phyloP scores from a whole-genome alignment of 2,113 vertebrate species.

The Meriones unguiculatus region DNA sequence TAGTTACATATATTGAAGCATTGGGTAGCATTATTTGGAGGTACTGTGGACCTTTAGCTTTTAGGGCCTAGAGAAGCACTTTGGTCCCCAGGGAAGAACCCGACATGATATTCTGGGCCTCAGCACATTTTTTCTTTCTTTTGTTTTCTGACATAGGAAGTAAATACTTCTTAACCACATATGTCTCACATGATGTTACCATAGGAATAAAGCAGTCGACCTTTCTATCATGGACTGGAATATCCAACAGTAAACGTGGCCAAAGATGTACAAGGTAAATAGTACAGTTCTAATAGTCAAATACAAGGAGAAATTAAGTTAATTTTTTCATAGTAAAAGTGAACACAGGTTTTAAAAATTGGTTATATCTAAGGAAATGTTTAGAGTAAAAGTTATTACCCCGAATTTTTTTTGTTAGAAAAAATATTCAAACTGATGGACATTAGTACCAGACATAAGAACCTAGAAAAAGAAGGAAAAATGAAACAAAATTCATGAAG shows the following conservation, averaged over 20 bases:
- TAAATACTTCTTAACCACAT: not conserved
- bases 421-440: not conserved
- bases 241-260: not conserved
- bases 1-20: not conserved
- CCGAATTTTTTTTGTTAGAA: not conserved
- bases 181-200: not conserved
- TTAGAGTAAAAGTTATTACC: not conserved
- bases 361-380: not conserved
- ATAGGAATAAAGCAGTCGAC: not conserved
- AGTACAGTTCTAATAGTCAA: not conserved
- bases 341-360: not conserved
- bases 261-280: not conserved
- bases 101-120: not conserved
- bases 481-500: not conserved
- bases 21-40: not conserved
- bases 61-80: not conserved
- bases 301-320: not conserved
- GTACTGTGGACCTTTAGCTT: not conserved
- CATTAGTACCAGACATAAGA: not conserved
- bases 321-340: not conserved
- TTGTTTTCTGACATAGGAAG: not conserved
- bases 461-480: not conserved
- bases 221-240: not conserved
- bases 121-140: not conserved
- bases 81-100: not conserved